These are phyloP conservation scores for Acipenser transmontanus DNA, from an alignment of 2,797 vertebrate genomes.

Conservation along the genomic window DNA sequence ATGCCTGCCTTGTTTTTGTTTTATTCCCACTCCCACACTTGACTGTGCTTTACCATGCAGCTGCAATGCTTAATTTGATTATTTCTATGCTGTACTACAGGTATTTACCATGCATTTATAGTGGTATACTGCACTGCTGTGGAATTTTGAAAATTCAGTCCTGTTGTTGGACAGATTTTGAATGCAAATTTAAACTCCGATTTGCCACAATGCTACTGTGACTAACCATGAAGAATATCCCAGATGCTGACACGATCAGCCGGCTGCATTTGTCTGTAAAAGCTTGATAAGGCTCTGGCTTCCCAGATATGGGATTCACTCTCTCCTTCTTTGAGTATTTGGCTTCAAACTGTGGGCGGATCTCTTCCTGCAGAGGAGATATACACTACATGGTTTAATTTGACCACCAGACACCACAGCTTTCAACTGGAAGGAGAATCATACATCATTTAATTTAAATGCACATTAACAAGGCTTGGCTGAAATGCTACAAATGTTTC, in stretches of 20 bases:
- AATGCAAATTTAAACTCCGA: too few relatives aligned
- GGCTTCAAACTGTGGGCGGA: conserved; percentile 88
- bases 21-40: too few relatives aligned
- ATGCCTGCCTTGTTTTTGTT: too few relatives aligned
- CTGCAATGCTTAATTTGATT: too few relatives aligned
- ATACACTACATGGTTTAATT: neutral
- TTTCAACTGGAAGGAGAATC: neutral
- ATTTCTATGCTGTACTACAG: too few relatives aligned
- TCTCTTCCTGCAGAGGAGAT: conserved; percentile 68
- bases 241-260: conserved; percentile 85
- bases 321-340: conserved; percentile 91
- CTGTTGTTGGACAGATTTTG: too few relatives aligned
- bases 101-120: too few relatives aligned
- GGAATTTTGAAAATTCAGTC: too few relatives aligned
- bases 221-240: conserved; percentile 92
- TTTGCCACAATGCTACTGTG: neutral
- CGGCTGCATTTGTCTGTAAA: conserved; percentile 92
- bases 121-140: too few relatives aligned
- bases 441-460: neutral
- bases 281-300: conserved; percentile 86
- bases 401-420: neutral
- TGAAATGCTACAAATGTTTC: too few relatives aligned
- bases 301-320: conserved; percentile 88
- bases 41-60: too few relatives aligned
- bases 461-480: neutral